phyloP scores from a whole-genome alignment of 2,888 invertebrate genomes.

The Apocheima hispidaria region DNA sequence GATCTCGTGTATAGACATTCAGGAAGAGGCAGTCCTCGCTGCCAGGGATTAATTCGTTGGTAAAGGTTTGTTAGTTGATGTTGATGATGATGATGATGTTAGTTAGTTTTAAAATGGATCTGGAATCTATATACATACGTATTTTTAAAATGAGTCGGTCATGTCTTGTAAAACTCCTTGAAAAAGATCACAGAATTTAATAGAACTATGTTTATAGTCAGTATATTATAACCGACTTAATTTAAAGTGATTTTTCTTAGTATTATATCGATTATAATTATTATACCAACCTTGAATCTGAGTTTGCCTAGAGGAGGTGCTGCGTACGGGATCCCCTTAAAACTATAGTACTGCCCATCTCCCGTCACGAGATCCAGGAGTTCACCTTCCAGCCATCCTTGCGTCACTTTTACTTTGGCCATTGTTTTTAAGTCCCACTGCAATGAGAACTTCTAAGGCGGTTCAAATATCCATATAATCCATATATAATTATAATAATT shows the following conservation, averaged over 20 bases:
- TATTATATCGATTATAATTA: too few species aligned
- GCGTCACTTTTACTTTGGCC: constrained; percentile 34
- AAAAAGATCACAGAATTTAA: too few species aligned
- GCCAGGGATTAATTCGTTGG: constrained; percentile 46
- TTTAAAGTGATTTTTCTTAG: too few species aligned
- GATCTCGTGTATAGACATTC: constrained; percentile 61
- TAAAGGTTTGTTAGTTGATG: too few species aligned
- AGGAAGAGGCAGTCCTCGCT: constrained; percentile 64
- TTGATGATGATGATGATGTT: too few species aligned
- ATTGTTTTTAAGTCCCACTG: neutral
- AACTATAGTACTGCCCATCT: constrained; percentile 53
- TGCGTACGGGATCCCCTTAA: constrained; percentile 83
- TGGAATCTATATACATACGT: constrained; percentile 57
- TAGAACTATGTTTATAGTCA: too few species aligned
- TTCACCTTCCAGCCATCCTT: constrained; percentile 37
- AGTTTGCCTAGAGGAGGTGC: constrained; percentile 77
- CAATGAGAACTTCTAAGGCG: neutral
- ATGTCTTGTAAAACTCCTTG: too few species aligned
- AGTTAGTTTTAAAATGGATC: too few species aligned
- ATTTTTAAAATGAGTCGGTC: too few species aligned
- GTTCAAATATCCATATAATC: too few species aligned
- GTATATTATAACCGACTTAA: too few species aligned
- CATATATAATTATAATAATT: too few species aligned
- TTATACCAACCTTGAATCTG: constrained; percentile 64
- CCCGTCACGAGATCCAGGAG: constrained; percentile 20